These are phyloP conservation scores for Barypeithes pellucidus DNA, from an alignment of 2,888 invertebrate genomes.

Conservation along the genomic window DNA sequence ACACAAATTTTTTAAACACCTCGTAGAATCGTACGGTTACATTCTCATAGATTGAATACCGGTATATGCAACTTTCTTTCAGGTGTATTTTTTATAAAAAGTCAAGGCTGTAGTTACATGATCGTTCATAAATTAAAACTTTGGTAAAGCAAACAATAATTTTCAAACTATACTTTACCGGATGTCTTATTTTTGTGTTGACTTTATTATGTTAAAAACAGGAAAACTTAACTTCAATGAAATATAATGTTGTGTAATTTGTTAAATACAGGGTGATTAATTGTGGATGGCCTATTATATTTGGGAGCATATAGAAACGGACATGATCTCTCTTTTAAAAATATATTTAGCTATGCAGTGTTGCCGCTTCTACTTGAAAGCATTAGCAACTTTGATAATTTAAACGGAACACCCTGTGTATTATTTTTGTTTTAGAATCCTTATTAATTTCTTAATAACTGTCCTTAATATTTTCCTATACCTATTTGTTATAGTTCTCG, in stretches of 20 bases:
- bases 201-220: not conserved
- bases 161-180: slow-evolving; percentile 13
- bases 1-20: not conserved
- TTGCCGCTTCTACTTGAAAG: no score
- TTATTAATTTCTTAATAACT: no score
- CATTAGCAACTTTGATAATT: no score
- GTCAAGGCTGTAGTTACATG: slow-evolving; percentile 39
- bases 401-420: no score
- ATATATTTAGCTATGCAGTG: no score
- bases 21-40: not conserved
- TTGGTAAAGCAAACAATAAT: slow-evolving; percentile 13
- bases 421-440: no score
- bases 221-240: slow-evolving; percentile 9
- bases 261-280: no score
- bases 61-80: slow-evolving; percentile 40
- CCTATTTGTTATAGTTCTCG: no score
- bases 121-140: slow-evolving; percentile 30
- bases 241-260: slow-evolving; percentile 2
- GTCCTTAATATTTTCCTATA: no score
- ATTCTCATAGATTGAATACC: not conserved
- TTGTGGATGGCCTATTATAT: no score
- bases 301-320: no score
- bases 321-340: no score
- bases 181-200: slow-evolving; percentile 7
- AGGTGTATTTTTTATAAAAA: slow-evolving; percentile 32